Evolutionary conservation across 2,888 invertebrate genomes (phyloP), one percentile per base, ranked within the genome.

Genomic region (Elmis aenea): DNA sequence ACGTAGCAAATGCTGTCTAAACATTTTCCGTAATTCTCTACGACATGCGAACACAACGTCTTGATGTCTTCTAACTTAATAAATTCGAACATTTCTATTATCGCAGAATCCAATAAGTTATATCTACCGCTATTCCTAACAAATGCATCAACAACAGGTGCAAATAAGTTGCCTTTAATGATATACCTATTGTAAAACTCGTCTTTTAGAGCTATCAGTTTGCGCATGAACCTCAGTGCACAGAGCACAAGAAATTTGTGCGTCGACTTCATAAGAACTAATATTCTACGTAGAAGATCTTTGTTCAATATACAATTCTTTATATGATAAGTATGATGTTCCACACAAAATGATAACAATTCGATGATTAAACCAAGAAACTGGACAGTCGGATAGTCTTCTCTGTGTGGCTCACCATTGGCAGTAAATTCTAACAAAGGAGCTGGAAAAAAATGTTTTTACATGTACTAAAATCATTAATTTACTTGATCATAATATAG

Each of bases 11-110:
- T 86, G 62, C 88, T 85, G 66, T 95, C 93, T 62, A 99, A 74
- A 57, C 88, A 84, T 71, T 92, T 91, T 55, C 91, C 90, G 69
- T 93, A 97, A 69, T 88, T 92, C 70, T 97, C 96, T 52, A 96
- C 91, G 51, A 97, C 87, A 69, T 99, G 92, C 41, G 87, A 83
- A 73, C 87, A 90, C 54, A 92, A 73, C 23, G 85, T 83, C 69
- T 90, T 91, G 42, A 92, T 87, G 66, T 92, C 92, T 72, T 92
- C 91, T 69, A 88, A 71, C 75, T 90, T 91, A 51, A 99, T 94
- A 71, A 92, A 99, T 73, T 99, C 99, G 73, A 99, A 99, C 77
- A 99, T 81, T 73, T 99, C 99, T 67, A 99, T 79, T 67, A 99
- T 91, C 50, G 99, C 97, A 14, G 97, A 99, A 71, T 99, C 99